Conservation (phyloP, 2,888 invertebrate genomes). For the Pseudococcus viburni region DNA sequence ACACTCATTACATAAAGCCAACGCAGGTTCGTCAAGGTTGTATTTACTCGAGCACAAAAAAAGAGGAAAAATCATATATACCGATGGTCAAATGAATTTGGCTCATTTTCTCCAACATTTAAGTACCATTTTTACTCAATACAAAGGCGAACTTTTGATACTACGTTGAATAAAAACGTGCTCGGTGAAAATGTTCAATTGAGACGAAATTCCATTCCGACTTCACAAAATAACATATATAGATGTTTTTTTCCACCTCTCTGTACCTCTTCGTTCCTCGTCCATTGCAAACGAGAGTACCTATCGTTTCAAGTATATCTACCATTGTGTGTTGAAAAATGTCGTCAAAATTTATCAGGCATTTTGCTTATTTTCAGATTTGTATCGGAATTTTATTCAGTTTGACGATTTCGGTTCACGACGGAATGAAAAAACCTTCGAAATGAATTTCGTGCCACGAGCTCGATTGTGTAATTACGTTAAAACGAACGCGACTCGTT, state of each 20-base stretch:
- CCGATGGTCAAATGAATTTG: background rate
- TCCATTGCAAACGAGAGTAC: background rate
- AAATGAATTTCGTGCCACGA: background rate
- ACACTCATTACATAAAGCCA: background rate
- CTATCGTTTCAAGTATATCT: background rate
- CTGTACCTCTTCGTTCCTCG: background rate
- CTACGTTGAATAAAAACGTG: background rate
- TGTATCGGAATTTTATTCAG: background rate
- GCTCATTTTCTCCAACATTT: background rate
- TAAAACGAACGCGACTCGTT: background rate
- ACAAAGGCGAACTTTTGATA: background rate
- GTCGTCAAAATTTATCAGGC: slow-evolving; percentile 21
- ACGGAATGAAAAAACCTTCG: background rate
- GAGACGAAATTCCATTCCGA: background rate
- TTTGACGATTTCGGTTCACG: slow-evolving; percentile 12
- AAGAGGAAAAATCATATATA: background rate
- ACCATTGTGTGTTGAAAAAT: slow-evolving; percentile 8
- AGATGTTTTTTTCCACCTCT: background rate
- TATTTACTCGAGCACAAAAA: background rate
- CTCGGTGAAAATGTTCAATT: slow-evolving; percentile 18
- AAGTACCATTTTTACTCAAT: background rate
- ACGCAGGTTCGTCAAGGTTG: background rate
- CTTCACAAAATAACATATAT: background rate
- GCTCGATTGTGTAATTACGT: background rate
- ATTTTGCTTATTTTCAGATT: background rate